Conservation (phyloP, 2,113 vertebrate species). For the Toxostoma redivivum region DNA sequence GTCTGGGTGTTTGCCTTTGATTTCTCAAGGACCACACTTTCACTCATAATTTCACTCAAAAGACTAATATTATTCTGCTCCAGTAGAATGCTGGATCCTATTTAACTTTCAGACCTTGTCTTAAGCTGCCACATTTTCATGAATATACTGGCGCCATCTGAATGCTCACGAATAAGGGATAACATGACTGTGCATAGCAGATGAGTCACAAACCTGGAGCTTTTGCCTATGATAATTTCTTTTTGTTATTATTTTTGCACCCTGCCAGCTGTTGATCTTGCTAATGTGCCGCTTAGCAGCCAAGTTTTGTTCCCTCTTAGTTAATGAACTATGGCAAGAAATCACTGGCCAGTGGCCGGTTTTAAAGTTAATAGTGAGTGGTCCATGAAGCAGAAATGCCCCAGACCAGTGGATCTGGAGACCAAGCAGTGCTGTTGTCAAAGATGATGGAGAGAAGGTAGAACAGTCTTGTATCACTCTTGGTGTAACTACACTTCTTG, state of each 20-base stretch:
- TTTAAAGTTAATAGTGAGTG: not conserved
- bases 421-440: not conserved
- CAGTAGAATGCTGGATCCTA: conserved; percentile 1
- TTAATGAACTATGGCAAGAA: not conserved
- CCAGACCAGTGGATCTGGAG: not conserved
- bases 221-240: conserved; percentile 13
- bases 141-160: conserved; percentile 48
- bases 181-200: conserved; percentile 60
- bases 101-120: conserved; percentile 63
- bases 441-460: not conserved
- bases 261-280: conserved; percentile 54
- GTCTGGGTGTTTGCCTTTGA: not conserved
- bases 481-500: not conserved
- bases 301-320: conserved; percentile 15
- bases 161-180: conserved; percentile 52
- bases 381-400: not conserved
- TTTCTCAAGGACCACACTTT: conserved; percentile 15
- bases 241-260: conserved; percentile 52
- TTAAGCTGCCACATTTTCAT: conserved; percentile 57
- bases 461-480: not conserved
- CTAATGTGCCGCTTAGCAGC: not conserved
- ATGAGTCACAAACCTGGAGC: conserved; percentile 15
- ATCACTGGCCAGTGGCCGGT: not conserved
- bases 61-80: conserved; percentile 31
- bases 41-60: conserved; percentile 25